Conservation (phyloP, 1,140 invertebrate species). For the Zaprionus nigranus region DNA sequence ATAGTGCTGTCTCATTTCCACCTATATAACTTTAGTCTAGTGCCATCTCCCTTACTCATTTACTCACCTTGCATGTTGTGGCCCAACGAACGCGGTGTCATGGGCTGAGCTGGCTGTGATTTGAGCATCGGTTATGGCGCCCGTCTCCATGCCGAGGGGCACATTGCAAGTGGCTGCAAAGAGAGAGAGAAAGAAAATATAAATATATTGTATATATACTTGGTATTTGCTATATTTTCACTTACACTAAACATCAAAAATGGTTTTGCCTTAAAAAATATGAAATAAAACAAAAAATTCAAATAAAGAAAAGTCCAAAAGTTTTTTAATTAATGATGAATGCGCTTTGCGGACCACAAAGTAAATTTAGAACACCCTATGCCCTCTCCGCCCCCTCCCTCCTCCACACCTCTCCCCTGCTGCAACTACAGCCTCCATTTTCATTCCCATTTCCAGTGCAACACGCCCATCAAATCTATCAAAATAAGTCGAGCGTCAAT, state of each 20-base stretch:
- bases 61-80: constrained; percentile 94
- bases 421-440: neutral
- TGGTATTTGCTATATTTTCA: neutral
- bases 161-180: constrained; percentile 91
- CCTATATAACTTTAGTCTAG: neutral
- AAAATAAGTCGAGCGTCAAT: constrained; percentile 72
- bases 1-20: neutral
- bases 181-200: constrained; percentile 13
- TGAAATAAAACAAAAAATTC: constrained; percentile 20
- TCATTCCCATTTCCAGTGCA: constrained; percentile 21
- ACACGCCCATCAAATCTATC: constrained; percentile 67
- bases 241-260: neutral
- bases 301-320: constrained; percentile 13
- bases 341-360: constrained; percentile 31
- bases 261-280: neutral
- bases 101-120: constrained; percentile 95
- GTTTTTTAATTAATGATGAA: constrained; percentile 62
- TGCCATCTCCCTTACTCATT: neutral
- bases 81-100: constrained; percentile 95
- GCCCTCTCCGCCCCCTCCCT: neutral
- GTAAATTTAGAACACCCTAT: constrained; percentile 51
- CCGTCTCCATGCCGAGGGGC: constrained; percentile 96
- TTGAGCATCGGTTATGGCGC: constrained; percentile 93
- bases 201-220: constrained; percentile 13
- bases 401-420: neutral